A percentile compares a stretch with the other conserved stretches of the same genome.
phyloP scores from a whole-genome alignment of 2,113 vertebrate species.

The Zosterops lateralis region DNA sequence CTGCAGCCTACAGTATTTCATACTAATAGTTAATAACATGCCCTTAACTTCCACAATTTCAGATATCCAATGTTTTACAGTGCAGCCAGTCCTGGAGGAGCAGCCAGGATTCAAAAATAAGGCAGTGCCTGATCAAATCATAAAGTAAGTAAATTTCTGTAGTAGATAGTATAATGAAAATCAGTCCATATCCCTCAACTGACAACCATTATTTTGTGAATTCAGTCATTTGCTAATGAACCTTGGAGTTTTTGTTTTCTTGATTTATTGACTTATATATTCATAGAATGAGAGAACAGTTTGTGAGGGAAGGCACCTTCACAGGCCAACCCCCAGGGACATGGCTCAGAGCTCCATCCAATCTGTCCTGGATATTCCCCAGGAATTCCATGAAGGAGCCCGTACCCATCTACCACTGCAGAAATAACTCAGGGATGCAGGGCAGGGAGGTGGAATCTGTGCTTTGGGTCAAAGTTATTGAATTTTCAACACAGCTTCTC shows the following conservation, averaged over 20 bases:
- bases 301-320: background rate
- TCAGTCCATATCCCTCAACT: background rate
- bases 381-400: background rate
- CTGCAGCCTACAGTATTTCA: background rate
- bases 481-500: background rate
- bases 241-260: background rate
- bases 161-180: background rate
- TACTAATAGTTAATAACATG: background rate
- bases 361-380: background rate
- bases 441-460: background rate
- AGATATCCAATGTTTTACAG: constrained; percentile 98
- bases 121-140: constrained; percentile 95
- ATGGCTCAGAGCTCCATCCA: background rate
- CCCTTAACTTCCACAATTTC: constrained; percentile 74
- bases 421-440: background rate
- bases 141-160: constrained; percentile 82
- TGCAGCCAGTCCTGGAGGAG: constrained; percentile 93
- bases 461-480: accelerated
- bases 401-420: background rate
- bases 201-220: background rate
- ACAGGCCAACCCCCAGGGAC: background rate
- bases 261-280: background rate
- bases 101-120: constrained; percentile 92
- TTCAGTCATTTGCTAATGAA: background rate
- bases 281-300: background rate